Percentiles rank a stretch among this genome's conserved stretches.
phyloP scores from a whole-genome alignment of 2,113 vertebrate genomes.

The Elgaria multicarinata region DNA sequence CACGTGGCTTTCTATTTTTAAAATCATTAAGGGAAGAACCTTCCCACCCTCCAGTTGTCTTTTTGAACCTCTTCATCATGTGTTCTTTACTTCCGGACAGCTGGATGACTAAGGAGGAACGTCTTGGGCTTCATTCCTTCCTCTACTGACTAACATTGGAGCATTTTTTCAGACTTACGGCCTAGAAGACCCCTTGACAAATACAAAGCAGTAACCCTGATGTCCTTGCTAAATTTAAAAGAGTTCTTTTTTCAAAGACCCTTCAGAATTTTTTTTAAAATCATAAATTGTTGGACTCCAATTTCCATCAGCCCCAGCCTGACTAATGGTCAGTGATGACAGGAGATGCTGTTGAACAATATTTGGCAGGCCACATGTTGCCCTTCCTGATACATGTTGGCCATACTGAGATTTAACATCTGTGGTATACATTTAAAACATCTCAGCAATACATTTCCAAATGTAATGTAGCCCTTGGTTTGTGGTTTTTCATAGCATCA shows the following conservation, averaged over 20 bases:
- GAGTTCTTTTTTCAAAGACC: background rate
- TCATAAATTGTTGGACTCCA: background rate
- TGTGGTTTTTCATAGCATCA: background rate
- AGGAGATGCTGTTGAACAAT: background rate
- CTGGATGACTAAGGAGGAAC: background rate
- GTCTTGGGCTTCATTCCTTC: background rate
- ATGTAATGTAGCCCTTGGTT: background rate
- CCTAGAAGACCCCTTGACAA: too few species aligned
- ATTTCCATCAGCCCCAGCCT: background rate
- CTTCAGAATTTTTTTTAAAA: too few species aligned
- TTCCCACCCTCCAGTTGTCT: too few species aligned
- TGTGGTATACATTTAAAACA: background rate
- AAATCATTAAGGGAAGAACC: background rate
- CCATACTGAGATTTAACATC: background rate
- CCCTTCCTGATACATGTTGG: background rate
- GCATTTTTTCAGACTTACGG: background rate
- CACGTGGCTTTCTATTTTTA: background rate
- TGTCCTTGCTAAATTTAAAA: background rate
- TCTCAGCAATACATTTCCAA: background rate
- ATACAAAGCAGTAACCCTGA: fast-evolving
- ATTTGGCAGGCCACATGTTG: background rate
- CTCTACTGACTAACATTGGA: fast-evolving
- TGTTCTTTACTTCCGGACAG: background rate
- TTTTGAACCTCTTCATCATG: background rate
- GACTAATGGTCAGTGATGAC: background rate